Conservation (phyloP, 2,888 invertebrate species). For the Machimus atricapillus region DNA sequence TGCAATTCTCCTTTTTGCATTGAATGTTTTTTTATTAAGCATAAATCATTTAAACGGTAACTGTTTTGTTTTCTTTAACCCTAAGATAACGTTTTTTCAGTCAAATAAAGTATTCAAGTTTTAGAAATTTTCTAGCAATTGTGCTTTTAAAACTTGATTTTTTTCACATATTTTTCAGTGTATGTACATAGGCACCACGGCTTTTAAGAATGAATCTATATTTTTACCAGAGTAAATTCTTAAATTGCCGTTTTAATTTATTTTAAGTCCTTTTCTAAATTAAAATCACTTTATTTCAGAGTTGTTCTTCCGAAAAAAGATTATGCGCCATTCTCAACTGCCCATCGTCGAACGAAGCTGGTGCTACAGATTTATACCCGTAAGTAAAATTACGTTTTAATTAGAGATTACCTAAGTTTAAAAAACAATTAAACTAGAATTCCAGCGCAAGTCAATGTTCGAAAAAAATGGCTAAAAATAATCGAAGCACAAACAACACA, state of each 20-base stretch:
- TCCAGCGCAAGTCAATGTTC: background rate
- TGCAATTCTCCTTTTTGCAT: background rate
- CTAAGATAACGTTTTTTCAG: background rate
- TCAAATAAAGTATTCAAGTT: no score
- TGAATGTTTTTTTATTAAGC: background rate
- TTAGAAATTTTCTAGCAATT: no score
- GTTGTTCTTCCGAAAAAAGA: background rate
- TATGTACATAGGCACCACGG: background rate
- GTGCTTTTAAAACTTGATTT: no score
- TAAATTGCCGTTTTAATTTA: background rate
- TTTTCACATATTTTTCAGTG: no score
- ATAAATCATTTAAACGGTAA: background rate
- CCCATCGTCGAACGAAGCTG: background rate
- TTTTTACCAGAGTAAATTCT: background rate
- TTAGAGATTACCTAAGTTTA: background rate
- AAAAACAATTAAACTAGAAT: background rate
- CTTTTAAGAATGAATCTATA: background rate
- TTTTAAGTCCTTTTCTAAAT: background rate
- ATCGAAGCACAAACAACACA: constrained; percentile 26
- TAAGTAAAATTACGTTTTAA: background rate
- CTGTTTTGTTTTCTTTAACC: background rate
- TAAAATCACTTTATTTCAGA: background rate
- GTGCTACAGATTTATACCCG: background rate
- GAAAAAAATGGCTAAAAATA: constrained; percentile 9
- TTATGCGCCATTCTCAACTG: background rate